Conservation (phyloP, 2,888 invertebrate species). For the Amphimallon solstitiale region DNA sequence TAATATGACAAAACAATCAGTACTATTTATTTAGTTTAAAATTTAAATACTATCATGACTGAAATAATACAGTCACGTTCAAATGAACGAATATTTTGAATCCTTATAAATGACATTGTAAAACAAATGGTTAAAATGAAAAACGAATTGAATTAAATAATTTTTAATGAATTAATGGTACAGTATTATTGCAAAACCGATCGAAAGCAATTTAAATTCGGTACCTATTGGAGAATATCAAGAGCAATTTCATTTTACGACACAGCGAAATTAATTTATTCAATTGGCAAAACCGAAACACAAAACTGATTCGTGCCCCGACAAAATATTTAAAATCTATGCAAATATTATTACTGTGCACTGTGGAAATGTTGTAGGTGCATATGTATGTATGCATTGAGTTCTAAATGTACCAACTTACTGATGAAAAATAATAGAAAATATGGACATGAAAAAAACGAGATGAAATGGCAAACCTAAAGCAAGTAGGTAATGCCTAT, state of each 20-base stretch:
- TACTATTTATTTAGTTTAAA: background rate
- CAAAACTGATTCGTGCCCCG: conserved; percentile 23
- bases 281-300: conserved; percentile 23
- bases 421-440: conserved; percentile 16
- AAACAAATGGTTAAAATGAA: conserved; percentile 1
- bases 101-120: background rate
- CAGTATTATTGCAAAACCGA: conserved; percentile 3
- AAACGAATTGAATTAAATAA: conserved; percentile 9
- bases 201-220: conserved; percentile 18
- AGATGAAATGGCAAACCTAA: too few relatives aligned
- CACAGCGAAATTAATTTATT: conserved; percentile 29
- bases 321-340: conserved; percentile 35
- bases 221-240: conserved; percentile 14
- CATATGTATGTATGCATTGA: background rate
- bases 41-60: background rate
- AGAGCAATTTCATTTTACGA: conserved; percentile 30
- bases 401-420: conserved; percentile 29
- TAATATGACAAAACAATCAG: too few relatives aligned
- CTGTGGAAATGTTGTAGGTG: conserved; percentile 13
- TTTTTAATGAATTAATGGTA: conserved; percentile 9
- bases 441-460: conserved; percentile 21
- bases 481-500: too few relatives aligned
- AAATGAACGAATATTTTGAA: background rate
- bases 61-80: too few relatives aligned
- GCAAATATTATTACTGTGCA: conserved; percentile 35